Evolutionary conservation across 2,888 invertebrate genomes (phyloP).

Genomic region (Globia sparganii): DNA sequence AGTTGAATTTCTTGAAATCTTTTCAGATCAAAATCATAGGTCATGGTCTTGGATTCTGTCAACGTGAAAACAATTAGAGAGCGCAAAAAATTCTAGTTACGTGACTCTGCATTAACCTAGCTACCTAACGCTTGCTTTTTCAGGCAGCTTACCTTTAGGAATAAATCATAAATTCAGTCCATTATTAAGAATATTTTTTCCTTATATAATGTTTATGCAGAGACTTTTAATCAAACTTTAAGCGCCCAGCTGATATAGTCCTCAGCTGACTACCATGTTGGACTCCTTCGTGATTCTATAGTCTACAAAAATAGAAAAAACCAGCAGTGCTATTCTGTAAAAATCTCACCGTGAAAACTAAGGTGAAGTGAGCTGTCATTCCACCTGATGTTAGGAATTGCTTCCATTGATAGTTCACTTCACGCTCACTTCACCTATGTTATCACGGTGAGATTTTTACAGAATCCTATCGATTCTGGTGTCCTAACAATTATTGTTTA

Average conservation of each 20-base stretch:
- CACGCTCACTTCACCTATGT: too few relatives aligned
- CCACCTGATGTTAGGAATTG: too few relatives aligned
- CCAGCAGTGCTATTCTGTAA: too few relatives aligned
- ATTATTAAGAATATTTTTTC: neutral
- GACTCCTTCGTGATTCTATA: neutral
- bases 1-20: too few relatives aligned
- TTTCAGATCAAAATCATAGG: neutral
- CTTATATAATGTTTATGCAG: neutral
- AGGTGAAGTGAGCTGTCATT: too few relatives aligned
- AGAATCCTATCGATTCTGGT: too few relatives aligned
- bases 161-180: neutral
- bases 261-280: neutral
- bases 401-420: too few relatives aligned
- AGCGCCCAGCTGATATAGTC: too few relatives aligned
- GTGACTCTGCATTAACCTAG: neutral
- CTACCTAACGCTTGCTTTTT: neutral
- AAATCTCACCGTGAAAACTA: too few relatives aligned
- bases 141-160: neutral
- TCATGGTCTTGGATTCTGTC: neutral
- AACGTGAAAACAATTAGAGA: neutral
- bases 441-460: too few relatives aligned
- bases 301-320: slow-evolving; percentile 3
- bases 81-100: neutral
- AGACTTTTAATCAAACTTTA: neutral
- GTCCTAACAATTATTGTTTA: slow-evolving; percentile 37